Percentiles rank a stretch among this genome's conserved stretches.
Conservation (phyloP, 2,888 invertebrate genomes). For the Plebejus argus region DNA sequence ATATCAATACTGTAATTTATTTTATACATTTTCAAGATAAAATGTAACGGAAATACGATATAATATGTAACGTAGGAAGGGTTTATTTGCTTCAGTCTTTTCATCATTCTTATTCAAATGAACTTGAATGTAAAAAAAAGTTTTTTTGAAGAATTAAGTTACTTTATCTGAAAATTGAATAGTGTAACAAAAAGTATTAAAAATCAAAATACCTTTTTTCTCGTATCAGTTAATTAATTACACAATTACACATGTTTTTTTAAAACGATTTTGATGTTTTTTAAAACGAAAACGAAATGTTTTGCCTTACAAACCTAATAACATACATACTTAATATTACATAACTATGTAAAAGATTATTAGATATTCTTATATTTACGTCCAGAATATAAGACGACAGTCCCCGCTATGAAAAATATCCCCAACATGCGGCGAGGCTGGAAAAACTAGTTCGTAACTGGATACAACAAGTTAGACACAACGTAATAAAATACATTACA, state of each 20-base stretch:
- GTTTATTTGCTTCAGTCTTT: neutral
- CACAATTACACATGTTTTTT: too few relatives aligned
- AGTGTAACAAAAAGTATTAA: too few relatives aligned
- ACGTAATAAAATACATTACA: slow-evolving; percentile 6
- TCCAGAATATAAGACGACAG: neutral
- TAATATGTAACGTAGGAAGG: neutral
- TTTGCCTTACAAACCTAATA: neutral
- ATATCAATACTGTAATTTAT: slow-evolving; percentile 31
- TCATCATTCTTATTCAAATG: too few relatives aligned
- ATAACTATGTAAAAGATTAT: neutral
- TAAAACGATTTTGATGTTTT: too few relatives aligned
- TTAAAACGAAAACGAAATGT: too few relatives aligned
- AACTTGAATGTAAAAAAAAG: too few relatives aligned
- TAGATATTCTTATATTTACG: neutral
- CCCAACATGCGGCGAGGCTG: neutral
- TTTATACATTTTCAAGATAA: slow-evolving; percentile 34
- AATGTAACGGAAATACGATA: slow-evolving; percentile 17
- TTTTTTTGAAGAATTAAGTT: too few relatives aligned
- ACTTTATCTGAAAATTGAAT: too few relatives aligned
- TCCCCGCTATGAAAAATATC: neutral
- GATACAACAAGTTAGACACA: slow-evolving; percentile 3
- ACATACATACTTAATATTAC: neutral
- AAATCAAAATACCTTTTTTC: too few relatives aligned
- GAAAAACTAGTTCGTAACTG: slow-evolving; percentile 9
- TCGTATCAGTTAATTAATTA: too few relatives aligned